Percentiles rank a stretch among this genome's conserved stretches.
Evolutionary conservation across 2,113 vertebrate genomes (phyloP).

Genomic region (Acanthisitta chloris): DNA sequence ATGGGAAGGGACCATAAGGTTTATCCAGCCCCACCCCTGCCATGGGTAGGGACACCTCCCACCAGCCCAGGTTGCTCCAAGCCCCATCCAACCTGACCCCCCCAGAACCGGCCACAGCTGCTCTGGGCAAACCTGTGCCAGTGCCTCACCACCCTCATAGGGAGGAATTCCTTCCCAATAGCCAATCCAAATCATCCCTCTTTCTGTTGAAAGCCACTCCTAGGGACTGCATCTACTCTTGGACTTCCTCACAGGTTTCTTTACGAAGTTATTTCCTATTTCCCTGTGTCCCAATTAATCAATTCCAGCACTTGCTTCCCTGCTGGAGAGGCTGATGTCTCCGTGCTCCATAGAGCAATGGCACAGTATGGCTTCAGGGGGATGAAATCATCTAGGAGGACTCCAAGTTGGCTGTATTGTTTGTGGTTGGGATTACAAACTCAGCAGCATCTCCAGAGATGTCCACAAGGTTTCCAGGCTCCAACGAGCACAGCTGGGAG

Average conservation of each 20-base stretch:
- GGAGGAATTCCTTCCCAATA: not conserved
- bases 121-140: not conserved
- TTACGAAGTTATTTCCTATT: not conserved
- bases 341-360: not conserved
- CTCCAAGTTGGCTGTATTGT: not conserved
- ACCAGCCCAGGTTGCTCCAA: not conserved
- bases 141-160: not conserved
- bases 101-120: not conserved
- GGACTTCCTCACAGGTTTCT: not conserved
- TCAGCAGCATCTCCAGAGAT: not conserved
- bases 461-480: not conserved
- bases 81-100: not conserved
- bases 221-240: not conserved
- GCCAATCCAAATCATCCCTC: not conserved
- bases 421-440: not conserved
- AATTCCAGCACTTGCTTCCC: not conserved
- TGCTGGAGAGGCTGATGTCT: not conserved
- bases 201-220: not conserved
- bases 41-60: not conserved
- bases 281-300: not conserved
- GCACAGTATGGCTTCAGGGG: not conserved
- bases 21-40: fast-evolving
- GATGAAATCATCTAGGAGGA: not conserved
- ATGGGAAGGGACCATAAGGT: fast-evolving
- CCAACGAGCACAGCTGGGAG: not conserved